Evolutionary conservation across 2,797 vertebrate genomes (phyloP), one percentile per base, ranked within the genome.

Genomic region (Pangasius larnaudii): DNA sequence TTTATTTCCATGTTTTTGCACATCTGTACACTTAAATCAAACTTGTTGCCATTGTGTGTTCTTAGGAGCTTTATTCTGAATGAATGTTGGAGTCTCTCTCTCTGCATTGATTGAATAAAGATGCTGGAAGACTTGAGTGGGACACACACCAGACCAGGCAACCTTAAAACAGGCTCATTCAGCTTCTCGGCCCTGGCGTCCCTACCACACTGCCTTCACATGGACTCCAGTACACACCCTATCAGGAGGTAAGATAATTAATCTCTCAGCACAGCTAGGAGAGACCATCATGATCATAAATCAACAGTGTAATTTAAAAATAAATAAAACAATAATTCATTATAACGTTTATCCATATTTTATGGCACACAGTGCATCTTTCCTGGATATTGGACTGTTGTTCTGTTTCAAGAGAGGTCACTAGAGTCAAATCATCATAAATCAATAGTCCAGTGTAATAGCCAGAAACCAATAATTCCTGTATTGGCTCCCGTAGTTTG

Each of bases 51-150:
- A 1, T 63, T 67, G 30, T 77, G 36, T 87, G 86, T 65, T 36
- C 46, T 71, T 63, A 91, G 87, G 61, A 87, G 2, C 22, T 87
- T 51, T 49, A 67, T 89, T 90, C 88, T 88, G 74, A 91, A 85
- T 91, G 59, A 91, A 85, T 86, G 61, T 42, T 51, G 85, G 83
- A 89, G 53, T 79, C 39, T 84, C 74, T 84, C 74, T 88, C 59
- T 82, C 51, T 87, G 36, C 22, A n/a, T 49, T 77, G 77, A 63
- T 86, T 88, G 14, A 84, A 84, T 86, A 91, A 92, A 96, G 95
- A 96, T 96, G 96, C 96, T 96, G 85, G 96, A 96, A 85, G 96
- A 95, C 93, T 94, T 96, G 75, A 91, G 94, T 89, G 88, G 94
- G 92, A 93, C 94, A 92, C 95, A 95, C 33, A 92, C 91, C 93